Conservation (phyloP, 1,140 invertebrate species). For the Drosophila lacteicornis region DNA sequence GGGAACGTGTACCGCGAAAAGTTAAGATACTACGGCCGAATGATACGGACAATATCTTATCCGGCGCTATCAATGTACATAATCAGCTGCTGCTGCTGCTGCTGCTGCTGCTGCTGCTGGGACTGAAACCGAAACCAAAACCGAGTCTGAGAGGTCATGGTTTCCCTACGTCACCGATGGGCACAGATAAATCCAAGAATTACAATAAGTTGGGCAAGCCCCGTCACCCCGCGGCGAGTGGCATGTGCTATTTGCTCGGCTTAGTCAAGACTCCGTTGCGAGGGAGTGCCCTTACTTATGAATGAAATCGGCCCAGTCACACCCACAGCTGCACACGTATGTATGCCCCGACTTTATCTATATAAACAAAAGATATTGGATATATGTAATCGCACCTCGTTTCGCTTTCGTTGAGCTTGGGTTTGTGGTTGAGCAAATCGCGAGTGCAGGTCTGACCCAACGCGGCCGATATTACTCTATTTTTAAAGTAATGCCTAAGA, state of each 20-base stretch:
- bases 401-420: slow-evolving; percentile 59
- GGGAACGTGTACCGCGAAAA: slow-evolving; percentile 40
- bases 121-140: slow-evolving; percentile 12
- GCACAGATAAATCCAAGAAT: slow-evolving; percentile 43
- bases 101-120: slow-evolving; percentile 37
- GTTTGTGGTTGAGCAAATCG: slow-evolving; percentile 20
- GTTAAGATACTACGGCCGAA: slow-evolving; percentile 76
- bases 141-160: slow-evolving; percentile 59
- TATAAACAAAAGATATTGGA: slow-evolving; percentile 75
- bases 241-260: slow-evolving; percentile 53
- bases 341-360: slow-evolving; percentile 59
- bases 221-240: slow-evolving; percentile 22
- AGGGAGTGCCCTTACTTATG: slow-evolving; percentile 62
- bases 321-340: slow-evolving; percentile 42
- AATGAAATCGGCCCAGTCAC: slow-evolving; percentile 74
- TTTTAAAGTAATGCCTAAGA: background rate
- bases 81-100: slow-evolving; percentile 69
- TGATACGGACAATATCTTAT: slow-evolving; percentile 78
- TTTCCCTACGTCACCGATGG: slow-evolving; percentile 69
- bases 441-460: slow-evolving; percentile 9
- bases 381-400: slow-evolving; percentile 58
- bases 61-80: slow-evolving; percentile 75
- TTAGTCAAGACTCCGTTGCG: slow-evolving; percentile 41
- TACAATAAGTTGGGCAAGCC: slow-evolving; percentile 51
- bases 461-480: background rate